These are phyloP conservation scores for Labeo calbasu DNA, from an alignment of 2,797 vertebrate species.

Conservation along the genomic window DNA sequence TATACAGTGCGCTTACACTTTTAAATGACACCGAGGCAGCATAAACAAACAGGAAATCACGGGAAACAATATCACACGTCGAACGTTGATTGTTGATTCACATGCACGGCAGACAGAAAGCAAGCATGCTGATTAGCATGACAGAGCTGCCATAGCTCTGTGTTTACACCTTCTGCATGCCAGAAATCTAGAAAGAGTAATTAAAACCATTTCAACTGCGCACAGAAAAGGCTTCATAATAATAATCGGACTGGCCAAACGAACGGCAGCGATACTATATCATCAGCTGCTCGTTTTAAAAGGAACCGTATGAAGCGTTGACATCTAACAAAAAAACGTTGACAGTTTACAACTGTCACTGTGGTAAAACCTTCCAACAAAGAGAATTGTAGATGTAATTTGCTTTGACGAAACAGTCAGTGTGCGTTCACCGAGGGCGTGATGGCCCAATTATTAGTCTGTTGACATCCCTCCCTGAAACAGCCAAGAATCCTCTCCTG, in stretches of 20 bases:
- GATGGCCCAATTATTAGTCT: conserved; percentile 50
- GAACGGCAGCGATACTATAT: not conserved
- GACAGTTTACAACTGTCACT: conserved; percentile 13
- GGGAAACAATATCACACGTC: not conserved
- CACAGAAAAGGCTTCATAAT: not conserved
- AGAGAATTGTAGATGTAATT: conserved; percentile 36
- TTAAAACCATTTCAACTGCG: not conserved
- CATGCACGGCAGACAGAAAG: not conserved
- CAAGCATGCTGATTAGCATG: not conserved
- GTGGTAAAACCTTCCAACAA: conserved; percentile 5
- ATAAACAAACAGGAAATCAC: not conserved
- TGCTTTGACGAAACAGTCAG: conserved; percentile 43
- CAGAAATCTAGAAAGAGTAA: not conserved
- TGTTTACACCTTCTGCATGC: not conserved
- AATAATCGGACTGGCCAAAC: not conserved
- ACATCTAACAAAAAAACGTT: not conserved
- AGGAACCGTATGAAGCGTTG: not conserved
- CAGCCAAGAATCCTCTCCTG: conserved; percentile 50
- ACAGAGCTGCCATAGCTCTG: not conserved
- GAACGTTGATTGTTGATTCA: not conserved
- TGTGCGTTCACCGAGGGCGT: not conserved
- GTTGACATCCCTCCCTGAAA: conserved; percentile 35
- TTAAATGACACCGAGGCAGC: not conserved
- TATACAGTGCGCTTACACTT: not conserved
- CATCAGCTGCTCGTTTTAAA: conserved; percentile 3